Conservation (phyloP, 2,888 invertebrate species). For the Xiphydria camelus region DNA sequence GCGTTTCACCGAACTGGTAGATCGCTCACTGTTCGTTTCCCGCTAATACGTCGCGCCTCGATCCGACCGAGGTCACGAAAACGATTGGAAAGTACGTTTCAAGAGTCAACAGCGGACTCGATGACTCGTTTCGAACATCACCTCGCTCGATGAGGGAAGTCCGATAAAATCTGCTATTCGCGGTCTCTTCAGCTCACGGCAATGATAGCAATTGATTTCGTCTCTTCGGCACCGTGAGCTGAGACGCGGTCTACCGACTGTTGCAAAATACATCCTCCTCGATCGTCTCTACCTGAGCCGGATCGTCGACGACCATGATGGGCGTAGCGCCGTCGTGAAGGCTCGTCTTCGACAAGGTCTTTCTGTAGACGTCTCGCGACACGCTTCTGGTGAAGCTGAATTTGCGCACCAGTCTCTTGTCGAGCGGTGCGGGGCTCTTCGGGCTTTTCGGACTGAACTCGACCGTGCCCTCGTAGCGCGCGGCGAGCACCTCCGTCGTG, state of each 20-base stretch:
- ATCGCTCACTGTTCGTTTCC: too few species aligned
- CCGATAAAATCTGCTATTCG: too few species aligned
- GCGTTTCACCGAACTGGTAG: too few species aligned
- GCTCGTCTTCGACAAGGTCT: constrained; percentile 60
- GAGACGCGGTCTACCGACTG: constrained; percentile 50
- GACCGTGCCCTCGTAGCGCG: constrained; percentile 51
- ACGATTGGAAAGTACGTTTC: too few species aligned
- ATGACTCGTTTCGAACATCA: too few species aligned
- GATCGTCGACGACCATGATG: constrained; percentile 61
- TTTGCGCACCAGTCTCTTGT: constrained; percentile 61
- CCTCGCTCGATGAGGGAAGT: too few species aligned
- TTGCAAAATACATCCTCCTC: constrained; percentile 51
- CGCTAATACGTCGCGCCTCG: too few species aligned
- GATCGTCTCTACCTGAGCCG: constrained; percentile 41
- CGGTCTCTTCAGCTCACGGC: constrained; percentile 41
- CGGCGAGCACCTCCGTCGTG: constrained; percentile 63
- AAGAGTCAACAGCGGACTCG: too few species aligned
- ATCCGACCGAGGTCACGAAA: too few species aligned
- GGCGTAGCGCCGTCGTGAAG: constrained; percentile 63
- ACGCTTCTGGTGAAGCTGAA: constrained; percentile 65
- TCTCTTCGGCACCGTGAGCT: constrained; percentile 47
- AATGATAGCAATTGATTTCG: constrained; percentile 41
- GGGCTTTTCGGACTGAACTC: constrained; percentile 55
- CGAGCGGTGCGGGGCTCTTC: constrained; percentile 58
- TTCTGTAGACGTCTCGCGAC: constrained; percentile 61